Evolutionary conservation across 1,140 invertebrate species (phyloP).

Genomic region (Caenorhabditis briggsae): DNA sequence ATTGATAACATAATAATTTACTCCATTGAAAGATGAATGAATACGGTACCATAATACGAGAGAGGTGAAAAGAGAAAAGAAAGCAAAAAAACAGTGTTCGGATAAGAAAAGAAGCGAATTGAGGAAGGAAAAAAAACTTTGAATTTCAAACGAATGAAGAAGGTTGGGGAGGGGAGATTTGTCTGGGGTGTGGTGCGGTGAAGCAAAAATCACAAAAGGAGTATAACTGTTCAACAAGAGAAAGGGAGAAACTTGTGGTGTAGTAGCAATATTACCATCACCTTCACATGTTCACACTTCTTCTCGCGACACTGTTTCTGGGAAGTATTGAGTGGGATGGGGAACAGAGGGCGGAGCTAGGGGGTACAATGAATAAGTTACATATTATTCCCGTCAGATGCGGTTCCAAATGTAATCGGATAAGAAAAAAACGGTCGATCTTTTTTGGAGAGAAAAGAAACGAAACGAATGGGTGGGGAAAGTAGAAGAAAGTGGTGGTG

Average conservation of each 20-base stretch:
- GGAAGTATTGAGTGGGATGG: conserved; percentile 10
- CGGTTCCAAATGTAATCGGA: conserved; percentile 56
- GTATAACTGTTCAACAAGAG: conserved; percentile 28
- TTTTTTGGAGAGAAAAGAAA: conserved; percentile 4
- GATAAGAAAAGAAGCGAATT: conserved; percentile 52
- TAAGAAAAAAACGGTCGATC: conserved; percentile 18
- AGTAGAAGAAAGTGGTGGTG: conserved; percentile 1
- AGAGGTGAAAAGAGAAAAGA: background rate
- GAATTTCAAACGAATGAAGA: background rate
- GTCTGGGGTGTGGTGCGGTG: conserved; percentile 24
- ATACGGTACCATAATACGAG: conserved; percentile 19
- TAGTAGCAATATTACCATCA: background rate
- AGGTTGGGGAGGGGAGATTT: conserved; percentile 13
- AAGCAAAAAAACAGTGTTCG: conserved; percentile 40
- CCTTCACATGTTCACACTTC: conserved; percentile 43
- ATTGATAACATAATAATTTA: conserved; percentile 47
- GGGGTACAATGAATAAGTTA: conserved; percentile 47
- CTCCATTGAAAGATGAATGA: conserved; percentile 18
- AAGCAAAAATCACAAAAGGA: conserved; percentile 48
- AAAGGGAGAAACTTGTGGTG: conserved; percentile 1
- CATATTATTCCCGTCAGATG: conserved; percentile 52
- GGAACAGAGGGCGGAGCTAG: background rate
- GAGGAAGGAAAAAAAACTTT: background rate
- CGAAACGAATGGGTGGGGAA: background rate
- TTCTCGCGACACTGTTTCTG: conserved; percentile 41